Conservation (phyloP, 2,113 vertebrate species). For the Melanostigma gelatinosum region DNA sequence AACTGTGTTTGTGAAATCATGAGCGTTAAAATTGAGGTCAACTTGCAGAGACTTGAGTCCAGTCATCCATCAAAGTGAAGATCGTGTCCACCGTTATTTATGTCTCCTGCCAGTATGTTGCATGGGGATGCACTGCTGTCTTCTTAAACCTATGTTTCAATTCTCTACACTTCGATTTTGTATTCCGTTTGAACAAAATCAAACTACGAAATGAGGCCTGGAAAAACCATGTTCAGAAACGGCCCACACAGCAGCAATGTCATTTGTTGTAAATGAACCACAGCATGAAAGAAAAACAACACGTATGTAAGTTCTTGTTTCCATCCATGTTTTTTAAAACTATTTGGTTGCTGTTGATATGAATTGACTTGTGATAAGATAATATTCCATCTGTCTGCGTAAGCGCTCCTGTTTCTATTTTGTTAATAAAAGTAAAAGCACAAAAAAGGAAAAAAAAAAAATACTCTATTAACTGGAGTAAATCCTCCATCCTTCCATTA, state of each 20-base stretch:
- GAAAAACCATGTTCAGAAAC: neutral
- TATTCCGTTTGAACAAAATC: neutral
- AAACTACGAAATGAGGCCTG: neutral
- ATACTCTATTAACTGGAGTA: no score
- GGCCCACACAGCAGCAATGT: neutral
- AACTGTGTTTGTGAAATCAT: no score
- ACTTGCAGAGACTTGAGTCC: neutral
- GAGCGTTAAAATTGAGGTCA: no score
- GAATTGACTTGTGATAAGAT: neutral
- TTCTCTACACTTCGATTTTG: neutral
- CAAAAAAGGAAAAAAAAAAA: neutral
- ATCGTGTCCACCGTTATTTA: neutral
- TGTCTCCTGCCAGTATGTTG: neutral
- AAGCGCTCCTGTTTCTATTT: neutral
- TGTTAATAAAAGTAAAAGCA: conserved; percentile 14
- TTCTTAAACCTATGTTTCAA: neutral
- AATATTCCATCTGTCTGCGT: neutral
- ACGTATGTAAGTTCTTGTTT: neutral
- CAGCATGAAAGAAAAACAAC: neutral
- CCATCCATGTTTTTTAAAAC: neutral
- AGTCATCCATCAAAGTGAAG: neutral
- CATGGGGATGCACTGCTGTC: neutral
- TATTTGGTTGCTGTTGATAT: neutral
- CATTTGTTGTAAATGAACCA: neutral
- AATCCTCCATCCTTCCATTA: no score